phyloP scores from a whole-genome alignment of 1,140 invertebrate genomes.

The Pseudomyrmex pallidus region DNA sequence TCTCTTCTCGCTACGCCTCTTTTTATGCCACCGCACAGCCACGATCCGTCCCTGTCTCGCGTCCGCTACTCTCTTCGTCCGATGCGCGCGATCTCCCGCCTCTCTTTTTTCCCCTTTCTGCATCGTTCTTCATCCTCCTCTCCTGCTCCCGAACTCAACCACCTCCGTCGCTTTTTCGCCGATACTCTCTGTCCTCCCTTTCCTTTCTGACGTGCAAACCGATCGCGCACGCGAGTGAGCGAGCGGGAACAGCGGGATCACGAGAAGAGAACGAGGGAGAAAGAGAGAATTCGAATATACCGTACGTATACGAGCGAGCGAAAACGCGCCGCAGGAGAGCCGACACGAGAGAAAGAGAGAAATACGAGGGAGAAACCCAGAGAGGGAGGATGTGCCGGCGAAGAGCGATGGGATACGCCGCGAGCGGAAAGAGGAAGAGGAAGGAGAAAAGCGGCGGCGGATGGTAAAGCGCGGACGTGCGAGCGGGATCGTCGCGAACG shows the following conservation, averaged over 20 bases:
- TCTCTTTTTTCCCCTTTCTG: conserved; percentile 58
- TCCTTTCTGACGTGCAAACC: conserved; percentile 63
- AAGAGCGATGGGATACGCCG: conserved; percentile 69
- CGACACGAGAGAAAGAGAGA: conserved; percentile 40
- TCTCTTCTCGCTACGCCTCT: conserved; percentile 76
- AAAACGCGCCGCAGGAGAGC: conserved; percentile 70
- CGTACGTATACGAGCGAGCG: conserved; percentile 40
- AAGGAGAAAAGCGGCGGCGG: conserved; percentile 67
- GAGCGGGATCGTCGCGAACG: conserved; percentile 74
- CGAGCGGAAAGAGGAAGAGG: conserved; percentile 70
- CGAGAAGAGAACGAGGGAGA: conserved; percentile 43
- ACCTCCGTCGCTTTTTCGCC: conserved; percentile 52
- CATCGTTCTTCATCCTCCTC: conserved; percentile 39
- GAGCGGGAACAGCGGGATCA: conserved; percentile 28
- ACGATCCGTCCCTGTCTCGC: conserved; percentile 52
- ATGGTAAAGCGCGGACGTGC: conserved; percentile 72
- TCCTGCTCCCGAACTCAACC: conserved; percentile 38
- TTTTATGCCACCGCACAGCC: conserved; percentile 74
- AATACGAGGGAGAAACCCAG: conserved; percentile 10
- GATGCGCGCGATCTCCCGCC: conserved; percentile 40
- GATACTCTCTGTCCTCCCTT: conserved; percentile 21
- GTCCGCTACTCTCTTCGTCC: conserved; percentile 54
- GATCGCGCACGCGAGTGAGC: conserved; percentile 75
- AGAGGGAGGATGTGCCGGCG: conserved; percentile 55
- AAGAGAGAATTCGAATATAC: conserved; percentile 46